Evolutionary conservation across 2,797 vertebrate genomes (phyloP).

Genomic region (Melanotaenia boesemani): DNA sequence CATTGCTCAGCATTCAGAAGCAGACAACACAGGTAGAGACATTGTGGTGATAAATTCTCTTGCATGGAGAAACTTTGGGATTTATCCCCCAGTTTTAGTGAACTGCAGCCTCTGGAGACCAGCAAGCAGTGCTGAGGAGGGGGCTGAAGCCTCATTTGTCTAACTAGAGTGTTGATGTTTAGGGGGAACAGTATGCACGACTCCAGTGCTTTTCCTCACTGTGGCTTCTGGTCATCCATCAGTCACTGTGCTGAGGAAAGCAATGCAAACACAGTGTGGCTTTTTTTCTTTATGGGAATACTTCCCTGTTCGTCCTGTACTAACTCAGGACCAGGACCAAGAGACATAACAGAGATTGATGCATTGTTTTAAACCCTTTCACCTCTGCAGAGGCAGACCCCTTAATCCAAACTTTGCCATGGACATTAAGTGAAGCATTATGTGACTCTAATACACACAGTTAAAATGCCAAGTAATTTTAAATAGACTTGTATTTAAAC

Average conservation of each 20-base stretch:
- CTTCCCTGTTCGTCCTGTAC: constrained; percentile 65
- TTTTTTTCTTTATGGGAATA: constrained; percentile 64
- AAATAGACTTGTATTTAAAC: constrained; percentile 7
- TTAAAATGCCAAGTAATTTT: constrained; percentile 1
- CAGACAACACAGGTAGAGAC: constrained; percentile 7
- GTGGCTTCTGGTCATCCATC: constrained; percentile 80
- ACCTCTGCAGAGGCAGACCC: constrained; percentile 36
- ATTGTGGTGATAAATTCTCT: constrained; percentile 30
- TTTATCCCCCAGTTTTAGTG: constrained; percentile 15
- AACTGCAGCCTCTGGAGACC: constrained; percentile 41
- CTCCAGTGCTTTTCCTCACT: constrained; percentile 70
- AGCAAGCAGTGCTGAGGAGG: constrained; percentile 22
- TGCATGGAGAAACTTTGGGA: constrained; percentile 25
- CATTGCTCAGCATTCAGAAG: constrained; percentile 18
- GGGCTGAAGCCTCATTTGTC: constrained; percentile 72
- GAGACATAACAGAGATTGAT: constrained; percentile 66
- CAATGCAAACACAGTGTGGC: constrained; percentile 73
- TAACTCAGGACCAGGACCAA: constrained; percentile 62
- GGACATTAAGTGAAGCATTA: constrained; percentile 28
- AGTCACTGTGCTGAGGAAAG: constrained; percentile 75
- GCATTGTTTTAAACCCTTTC: constrained; percentile 70
- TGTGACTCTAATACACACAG: constrained; percentile 8
- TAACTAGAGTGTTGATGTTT: constrained; percentile 83
- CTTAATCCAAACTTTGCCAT: constrained; percentile 34
- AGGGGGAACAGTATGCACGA: constrained; percentile 77